Percentiles rank a stretch among this genome's conserved stretches.
These are phyloP conservation scores for Peromyscus polionotus DNA, from an alignment of 2,113 vertebrate species.

Conservation along the genomic window DNA sequence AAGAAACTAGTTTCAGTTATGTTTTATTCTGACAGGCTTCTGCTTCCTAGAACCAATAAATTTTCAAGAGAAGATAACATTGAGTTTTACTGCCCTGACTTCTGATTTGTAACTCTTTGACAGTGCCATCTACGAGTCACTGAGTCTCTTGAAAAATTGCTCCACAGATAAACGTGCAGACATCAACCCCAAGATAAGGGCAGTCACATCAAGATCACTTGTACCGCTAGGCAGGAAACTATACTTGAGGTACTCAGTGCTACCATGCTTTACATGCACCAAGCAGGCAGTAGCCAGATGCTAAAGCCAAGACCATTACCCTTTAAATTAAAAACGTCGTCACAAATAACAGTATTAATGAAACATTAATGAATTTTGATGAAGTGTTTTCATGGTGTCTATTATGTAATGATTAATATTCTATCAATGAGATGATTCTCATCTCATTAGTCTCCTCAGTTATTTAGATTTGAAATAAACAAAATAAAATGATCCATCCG, in stretches of 20 bases:
- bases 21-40: constrained; percentile 5
- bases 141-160: constrained; percentile 26
- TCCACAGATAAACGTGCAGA: background rate
- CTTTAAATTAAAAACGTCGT: constrained; percentile 28
- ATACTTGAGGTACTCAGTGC: too few species aligned
- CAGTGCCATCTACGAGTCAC: background rate
- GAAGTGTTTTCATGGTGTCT: constrained; percentile 39
- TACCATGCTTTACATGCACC: background rate
- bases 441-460: constrained; percentile 58
- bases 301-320: background rate
- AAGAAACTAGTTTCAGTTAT: background rate
- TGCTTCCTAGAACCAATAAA: background rate
- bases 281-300: background rate
- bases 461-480: constrained; percentile 45
- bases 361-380: constrained; percentile 43
- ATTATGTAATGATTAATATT: constrained; percentile 50
- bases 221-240: background rate
- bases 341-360: constrained; percentile 22
- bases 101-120: constrained; percentile 41
- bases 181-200: background rate
- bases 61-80: background rate
- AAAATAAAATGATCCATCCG: background rate
- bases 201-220: background rate
- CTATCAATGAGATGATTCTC: constrained; percentile 49
- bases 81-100: constrained; percentile 12